Percentiles rank a stretch among this genome's conserved stretches.
These are phyloP conservation scores for Xenentodon cancila DNA, from an alignment of 2,797 vertebrate species.

Conservation along the genomic window DNA sequence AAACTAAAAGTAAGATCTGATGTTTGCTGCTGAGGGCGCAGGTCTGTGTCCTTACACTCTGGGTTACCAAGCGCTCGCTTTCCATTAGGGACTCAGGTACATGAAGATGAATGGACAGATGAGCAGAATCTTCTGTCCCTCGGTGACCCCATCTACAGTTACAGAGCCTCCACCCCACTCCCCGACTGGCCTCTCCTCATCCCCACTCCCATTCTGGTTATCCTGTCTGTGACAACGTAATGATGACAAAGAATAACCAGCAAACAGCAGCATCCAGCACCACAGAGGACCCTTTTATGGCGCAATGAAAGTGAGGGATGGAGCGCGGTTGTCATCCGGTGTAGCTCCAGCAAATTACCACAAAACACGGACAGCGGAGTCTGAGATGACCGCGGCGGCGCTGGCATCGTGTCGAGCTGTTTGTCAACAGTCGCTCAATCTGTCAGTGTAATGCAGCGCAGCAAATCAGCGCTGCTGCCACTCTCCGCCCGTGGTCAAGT, in stretches of 20 bases:
- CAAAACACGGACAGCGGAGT: conserved; percentile 44
- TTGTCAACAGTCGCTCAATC: conserved; percentile 80
- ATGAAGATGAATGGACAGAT: conserved; percentile 80
- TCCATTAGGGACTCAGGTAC: conserved; percentile 57
- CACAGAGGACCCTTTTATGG: conserved; percentile 75
- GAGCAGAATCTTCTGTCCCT: conserved; percentile 70
- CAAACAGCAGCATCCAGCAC: conserved; percentile 68
- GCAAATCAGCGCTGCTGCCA: conserved; percentile 54
- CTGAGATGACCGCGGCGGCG: conserved; percentile 42
- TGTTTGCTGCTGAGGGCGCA: conserved; percentile 21
- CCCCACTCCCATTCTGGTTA: conserved; percentile 58
- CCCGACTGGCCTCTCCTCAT: conserved; percentile 31
- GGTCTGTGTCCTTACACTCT: conserved; percentile 44
- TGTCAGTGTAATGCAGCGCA: conserved; percentile 70
- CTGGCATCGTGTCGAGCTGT: conserved; percentile 70
- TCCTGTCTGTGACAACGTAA: conserved; percentile 75
- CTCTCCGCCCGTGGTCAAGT: conserved; percentile 35
- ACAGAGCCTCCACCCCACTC: conserved; percentile 40
- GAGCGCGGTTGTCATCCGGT: conserved; percentile 68
- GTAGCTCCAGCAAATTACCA: conserved; percentile 71
- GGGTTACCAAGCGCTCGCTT: conserved; percentile 55
- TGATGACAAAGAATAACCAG: conserved; percentile 81
- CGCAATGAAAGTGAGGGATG: conserved; percentile 81
- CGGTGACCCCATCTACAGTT: conserved; percentile 59
- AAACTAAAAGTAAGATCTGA: conserved; percentile 27